These are phyloP conservation scores for Erebia aethiops DNA, from an alignment of 2,888 invertebrate genomes.

Conservation along the genomic window DNA sequence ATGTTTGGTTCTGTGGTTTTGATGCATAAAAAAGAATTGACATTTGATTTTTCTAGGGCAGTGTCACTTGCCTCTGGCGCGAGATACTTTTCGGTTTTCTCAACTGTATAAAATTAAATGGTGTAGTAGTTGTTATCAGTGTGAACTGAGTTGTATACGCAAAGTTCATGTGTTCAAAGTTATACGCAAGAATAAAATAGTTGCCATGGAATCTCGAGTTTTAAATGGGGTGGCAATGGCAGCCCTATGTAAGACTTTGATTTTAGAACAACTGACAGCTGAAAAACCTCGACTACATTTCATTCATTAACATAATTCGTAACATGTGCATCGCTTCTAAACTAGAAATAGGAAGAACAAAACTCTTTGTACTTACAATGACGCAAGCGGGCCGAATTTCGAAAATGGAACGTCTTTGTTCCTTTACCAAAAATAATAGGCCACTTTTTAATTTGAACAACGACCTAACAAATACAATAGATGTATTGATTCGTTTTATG, in stretches of 20 bases:
- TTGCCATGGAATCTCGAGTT: too few species aligned
- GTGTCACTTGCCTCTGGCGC: too few species aligned
- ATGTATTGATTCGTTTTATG: constrained; percentile 44
- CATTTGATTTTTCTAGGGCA: too few species aligned
- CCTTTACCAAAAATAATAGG: constrained; percentile 49
- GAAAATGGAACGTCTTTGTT: constrained; percentile 77
- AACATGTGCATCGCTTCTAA: constrained; percentile 53
- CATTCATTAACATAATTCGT: constrained; percentile 44
- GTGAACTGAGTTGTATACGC: too few species aligned
- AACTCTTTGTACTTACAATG: constrained; percentile 62
- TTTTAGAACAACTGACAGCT: constrained; percentile 12
- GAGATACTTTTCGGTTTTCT: too few species aligned
- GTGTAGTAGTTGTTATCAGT: too few species aligned
- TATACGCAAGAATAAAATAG: too few species aligned
- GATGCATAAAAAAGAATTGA: too few species aligned
- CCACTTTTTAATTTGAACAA: constrained; percentile 40
- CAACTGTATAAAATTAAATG: too few species aligned
- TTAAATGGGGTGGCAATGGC: too few species aligned
- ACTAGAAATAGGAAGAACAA: constrained; percentile 49
- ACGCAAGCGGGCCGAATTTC: constrained; percentile 61
- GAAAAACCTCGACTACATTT: constrained; percentile 34
- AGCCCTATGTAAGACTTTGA: neutral
- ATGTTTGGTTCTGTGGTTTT: too few species aligned
- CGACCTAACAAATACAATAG: constrained; percentile 45
- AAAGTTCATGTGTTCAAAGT: too few species aligned